These are phyloP conservation scores for rat (Rattus norvegicus) DNA, from an alignment of 2,113 vertebrate genomes.

Conservation along the genomic window DNA sequence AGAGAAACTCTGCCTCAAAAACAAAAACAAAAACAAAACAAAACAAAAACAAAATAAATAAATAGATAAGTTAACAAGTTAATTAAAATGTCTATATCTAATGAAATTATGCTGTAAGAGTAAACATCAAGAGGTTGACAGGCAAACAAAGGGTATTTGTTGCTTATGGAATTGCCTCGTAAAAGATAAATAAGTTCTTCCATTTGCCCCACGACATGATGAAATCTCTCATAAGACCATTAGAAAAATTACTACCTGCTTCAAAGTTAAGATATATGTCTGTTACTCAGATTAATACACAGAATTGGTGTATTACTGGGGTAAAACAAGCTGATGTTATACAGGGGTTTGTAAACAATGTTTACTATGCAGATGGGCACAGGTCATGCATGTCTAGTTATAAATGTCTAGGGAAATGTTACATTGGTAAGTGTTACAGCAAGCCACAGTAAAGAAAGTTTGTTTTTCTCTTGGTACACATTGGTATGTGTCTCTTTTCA, in stretches of 20 bases:
- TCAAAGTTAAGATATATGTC: background rate
- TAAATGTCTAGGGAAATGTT: background rate
- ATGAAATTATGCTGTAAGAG: background rate
- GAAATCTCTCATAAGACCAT: background rate
- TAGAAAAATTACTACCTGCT: background rate
- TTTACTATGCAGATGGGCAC: background rate
- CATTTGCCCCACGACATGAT: background rate
- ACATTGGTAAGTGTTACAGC: background rate
- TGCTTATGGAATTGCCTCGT: background rate
- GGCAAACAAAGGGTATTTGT: background rate
- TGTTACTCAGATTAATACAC: background rate
- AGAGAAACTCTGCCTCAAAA: too few relatives aligned
- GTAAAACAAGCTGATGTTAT: too few relatives aligned
- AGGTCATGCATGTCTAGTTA: too few relatives aligned
- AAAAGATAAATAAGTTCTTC: background rate
- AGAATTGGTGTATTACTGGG: too few relatives aligned
- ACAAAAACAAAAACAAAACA: too few relatives aligned
- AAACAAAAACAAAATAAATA: too few relatives aligned
- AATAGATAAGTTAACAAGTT: too few relatives aligned
- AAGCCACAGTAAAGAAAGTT: background rate
- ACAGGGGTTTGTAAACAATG: background rate
- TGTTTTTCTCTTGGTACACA: background rate
- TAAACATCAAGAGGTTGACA: background rate
- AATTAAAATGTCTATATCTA: background rate
- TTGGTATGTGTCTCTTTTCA: background rate